Conservation (phyloP, 2,113 vertebrate genomes). For the Ellobius talpinus region DNA sequence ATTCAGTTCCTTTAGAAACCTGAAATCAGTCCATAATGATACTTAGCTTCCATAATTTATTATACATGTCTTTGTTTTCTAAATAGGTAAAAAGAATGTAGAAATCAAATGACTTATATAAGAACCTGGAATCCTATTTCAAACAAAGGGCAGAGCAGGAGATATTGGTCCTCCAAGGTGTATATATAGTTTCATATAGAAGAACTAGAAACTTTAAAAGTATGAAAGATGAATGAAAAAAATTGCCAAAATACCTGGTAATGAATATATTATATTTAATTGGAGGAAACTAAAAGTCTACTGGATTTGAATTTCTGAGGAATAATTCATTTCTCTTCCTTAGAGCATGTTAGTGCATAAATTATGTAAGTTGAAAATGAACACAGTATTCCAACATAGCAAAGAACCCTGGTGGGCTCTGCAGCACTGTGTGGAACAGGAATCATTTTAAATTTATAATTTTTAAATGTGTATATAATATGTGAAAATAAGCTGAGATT, state of each 20-base stretch:
- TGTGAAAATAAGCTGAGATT: background rate
- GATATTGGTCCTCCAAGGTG: no score
- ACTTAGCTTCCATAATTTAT: background rate
- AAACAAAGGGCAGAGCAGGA: background rate
- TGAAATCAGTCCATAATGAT: background rate
- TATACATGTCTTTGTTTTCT: background rate
- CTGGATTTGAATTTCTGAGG: conserved; percentile 31
- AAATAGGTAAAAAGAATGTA: background rate
- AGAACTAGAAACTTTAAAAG: background rate
- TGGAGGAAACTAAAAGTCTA: background rate
- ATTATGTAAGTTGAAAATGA: conserved; percentile 13
- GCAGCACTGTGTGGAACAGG: background rate
- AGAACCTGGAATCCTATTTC: background rate
- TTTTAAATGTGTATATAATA: background rate
- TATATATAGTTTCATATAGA: background rate
- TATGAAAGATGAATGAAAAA: background rate
- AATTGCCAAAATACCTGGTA: background rate
- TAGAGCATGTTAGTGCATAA: background rate
- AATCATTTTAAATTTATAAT: background rate
- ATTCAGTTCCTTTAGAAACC: background rate
- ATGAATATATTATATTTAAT: background rate
- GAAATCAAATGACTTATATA: background rate
- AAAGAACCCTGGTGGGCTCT: background rate
- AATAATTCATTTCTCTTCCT: background rate
- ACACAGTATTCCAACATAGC: background rate